These are phyloP conservation scores for Pluvialis apricaria DNA, from an alignment of 2,113 vertebrate genomes.

Conservation along the genomic window DNA sequence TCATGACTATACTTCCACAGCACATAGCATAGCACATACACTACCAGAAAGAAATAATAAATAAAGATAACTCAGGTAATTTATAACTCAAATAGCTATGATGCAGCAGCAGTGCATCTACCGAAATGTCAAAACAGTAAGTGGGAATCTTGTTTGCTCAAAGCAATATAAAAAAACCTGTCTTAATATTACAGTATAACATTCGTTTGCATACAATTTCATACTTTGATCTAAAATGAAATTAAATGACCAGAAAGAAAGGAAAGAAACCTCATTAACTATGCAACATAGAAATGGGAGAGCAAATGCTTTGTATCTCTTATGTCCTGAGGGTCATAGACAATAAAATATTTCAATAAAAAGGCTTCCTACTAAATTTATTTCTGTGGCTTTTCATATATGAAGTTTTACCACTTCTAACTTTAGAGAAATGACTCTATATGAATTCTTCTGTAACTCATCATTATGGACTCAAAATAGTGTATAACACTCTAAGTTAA, in stretches of 20 bases:
- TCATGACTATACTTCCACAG: background rate
- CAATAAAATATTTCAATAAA: background rate
- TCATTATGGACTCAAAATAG: background rate
- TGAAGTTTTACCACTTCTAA: background rate
- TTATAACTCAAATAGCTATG: background rate
- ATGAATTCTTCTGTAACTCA: background rate
- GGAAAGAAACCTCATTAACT: background rate
- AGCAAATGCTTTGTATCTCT: background rate
- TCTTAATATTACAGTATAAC: background rate
- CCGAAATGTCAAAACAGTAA: background rate
- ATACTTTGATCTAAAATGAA: background rate
- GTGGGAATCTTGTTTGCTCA: background rate
- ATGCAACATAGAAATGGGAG: background rate
- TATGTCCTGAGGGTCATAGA: background rate
- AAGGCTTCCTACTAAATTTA: background rate
- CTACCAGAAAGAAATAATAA: background rate
- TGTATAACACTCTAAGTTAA: background rate
- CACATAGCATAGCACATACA: background rate
- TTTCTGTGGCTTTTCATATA: background rate
- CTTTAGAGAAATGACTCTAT: background rate
- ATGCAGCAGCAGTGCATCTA: background rate
- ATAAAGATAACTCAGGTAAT: background rate
- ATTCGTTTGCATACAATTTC: background rate
- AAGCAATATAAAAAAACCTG: background rate
- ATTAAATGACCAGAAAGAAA: background rate